Base-by-base conservation (phyloP, 2,797 vertebrate genomes). In the Gymnopithys bicolor region DNA sequence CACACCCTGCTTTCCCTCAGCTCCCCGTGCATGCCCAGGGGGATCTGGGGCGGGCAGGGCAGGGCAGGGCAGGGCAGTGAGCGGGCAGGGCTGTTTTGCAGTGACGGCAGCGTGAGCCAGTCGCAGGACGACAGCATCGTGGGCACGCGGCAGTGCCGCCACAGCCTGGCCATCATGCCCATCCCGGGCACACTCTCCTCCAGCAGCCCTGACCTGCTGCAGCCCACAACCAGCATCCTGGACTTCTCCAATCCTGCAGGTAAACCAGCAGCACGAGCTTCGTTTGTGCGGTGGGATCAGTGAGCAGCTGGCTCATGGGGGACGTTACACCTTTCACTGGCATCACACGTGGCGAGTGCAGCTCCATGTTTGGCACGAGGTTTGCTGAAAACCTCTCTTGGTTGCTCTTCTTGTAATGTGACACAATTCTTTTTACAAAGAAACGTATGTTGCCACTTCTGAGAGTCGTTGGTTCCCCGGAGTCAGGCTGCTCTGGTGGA, bases 81-180 rank as follows among this genome's bases (percentile, higher is more conserved):
- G 41, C 41, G 16, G 41, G 41, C 45, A 11, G 19, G 19, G 2
- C 30, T 98, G 49, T 95, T 96, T 96, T 97, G 45, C 97, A 99
- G 99, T 28, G 99, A 99, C 11, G 98, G 98, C 7, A 98, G 98
- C 5, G 97, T 99, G 95, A 98, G 98, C 93, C 99, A 99, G 90
- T 99, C 99, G 3, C 99, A 99, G 97, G 99, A 99, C n/a, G 99
- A 99, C 98, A 99, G 99, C 97, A 98, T 99, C 7, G 99, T 99
- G 88, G 99, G 99, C 11, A 99, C 99, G 0, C 99, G 99, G 88
- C 99, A 99, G 97, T 99, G 98, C 91, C 97, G 99, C 5, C 99
- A 99, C 98, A 99, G 99, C 90, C 98, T 99, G 96, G 99, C 99
- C 87, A 99, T 99, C 95, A 99, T 99, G 99, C 99, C 99, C 52